Base-by-base conservation (phyloP, 1,140 invertebrate species). In the Drosophila chauvacae region DNA sequence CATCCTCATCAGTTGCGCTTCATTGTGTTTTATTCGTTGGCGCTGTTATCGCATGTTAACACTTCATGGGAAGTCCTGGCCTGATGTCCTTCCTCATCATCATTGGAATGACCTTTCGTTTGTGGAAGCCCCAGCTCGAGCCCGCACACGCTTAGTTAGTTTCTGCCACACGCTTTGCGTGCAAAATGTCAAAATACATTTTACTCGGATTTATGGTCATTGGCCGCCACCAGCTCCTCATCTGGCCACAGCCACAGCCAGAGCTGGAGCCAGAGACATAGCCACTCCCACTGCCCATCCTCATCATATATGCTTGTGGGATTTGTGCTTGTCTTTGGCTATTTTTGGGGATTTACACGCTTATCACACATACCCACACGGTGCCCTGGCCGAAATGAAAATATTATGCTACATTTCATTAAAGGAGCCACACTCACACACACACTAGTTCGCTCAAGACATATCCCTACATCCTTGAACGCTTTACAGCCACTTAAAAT, bases 131-230 rank as follows among this genome's bases (percentile, higher is more conserved):
- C 50, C 13, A 37, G 51, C 9, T 20, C 14, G 47, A 51, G 62
- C 55, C 69, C 58, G 63, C 70, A 63, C 77, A 80, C 80, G 84
- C 84, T 87, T 84, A 84, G 84, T 87, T 88, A 80, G 77, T 68
- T 77, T 71, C 57, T 59, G 48, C 42, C 82, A 77, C 70, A 73
- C 74, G 66, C 77, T 88, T 90, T 83, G 84, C 85, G 85, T 90
- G 85, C 85, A 81, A 85, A 90, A 90, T 90, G 85, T 90, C 85
- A 90, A 90, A 90, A 90, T 90, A 90, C 77, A 90, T 90, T 90
- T 90, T 79, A 85, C 81, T 88, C 77, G 85, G 88, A 88, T 88
- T 88, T 88, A 88, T 88, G 85, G 85, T 90, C 84, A 88, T 80
- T 88, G 69, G 72, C 20, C 77, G 82, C 68, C 76, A 59, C 48